These are phyloP conservation scores for Leptonema lineaticorne DNA, from an alignment of 1,140 invertebrate species.

Conservation along the genomic window DNA sequence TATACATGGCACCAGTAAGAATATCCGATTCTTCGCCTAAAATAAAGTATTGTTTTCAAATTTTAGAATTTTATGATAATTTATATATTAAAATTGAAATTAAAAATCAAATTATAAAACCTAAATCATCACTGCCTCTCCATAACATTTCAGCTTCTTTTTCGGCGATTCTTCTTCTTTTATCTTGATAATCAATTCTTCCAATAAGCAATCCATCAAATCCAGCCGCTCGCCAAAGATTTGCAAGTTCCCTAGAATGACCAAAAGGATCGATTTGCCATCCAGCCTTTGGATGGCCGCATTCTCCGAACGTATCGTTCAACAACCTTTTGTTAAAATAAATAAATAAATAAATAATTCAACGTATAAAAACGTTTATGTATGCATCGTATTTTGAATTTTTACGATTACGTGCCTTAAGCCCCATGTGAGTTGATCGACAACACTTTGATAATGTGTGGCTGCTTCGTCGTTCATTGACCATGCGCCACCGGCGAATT, in stretches of 20 bases:
- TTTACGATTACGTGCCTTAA: constrained; percentile 59
- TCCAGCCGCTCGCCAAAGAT: constrained; percentile 78
- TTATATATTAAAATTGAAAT: background rate
- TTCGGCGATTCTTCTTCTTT: constrained; percentile 59
- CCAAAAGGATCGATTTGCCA: constrained; percentile 97
- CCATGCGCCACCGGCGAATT: constrained; percentile 87
- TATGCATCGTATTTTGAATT: no score
- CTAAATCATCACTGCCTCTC: constrained; percentile 71
- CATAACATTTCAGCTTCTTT: constrained; percentile 85
- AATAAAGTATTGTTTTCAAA: constrained; percentile 5
- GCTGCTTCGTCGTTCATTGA: constrained; percentile 94
- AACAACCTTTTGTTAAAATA: constrained; percentile 63
- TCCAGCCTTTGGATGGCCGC: constrained; percentile 75
- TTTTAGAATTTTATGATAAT: no score
- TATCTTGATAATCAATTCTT: constrained; percentile 87
- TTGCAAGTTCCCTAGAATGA: constrained; percentile 86
- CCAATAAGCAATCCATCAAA: constrained; percentile 89
- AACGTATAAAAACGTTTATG: no score
- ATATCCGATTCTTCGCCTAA: constrained; percentile 60
- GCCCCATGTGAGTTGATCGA: constrained; percentile 89
- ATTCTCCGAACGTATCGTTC: constrained; percentile 81
- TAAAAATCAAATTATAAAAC: constrained; percentile 41
- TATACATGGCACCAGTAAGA: constrained; percentile 74
- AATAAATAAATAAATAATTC: no score
- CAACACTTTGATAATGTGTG: constrained; percentile 88